These are phyloP conservation scores for Eriosoma lanigerum DNA, from an alignment of 1,140 invertebrate genomes.

Conservation along the genomic window DNA sequence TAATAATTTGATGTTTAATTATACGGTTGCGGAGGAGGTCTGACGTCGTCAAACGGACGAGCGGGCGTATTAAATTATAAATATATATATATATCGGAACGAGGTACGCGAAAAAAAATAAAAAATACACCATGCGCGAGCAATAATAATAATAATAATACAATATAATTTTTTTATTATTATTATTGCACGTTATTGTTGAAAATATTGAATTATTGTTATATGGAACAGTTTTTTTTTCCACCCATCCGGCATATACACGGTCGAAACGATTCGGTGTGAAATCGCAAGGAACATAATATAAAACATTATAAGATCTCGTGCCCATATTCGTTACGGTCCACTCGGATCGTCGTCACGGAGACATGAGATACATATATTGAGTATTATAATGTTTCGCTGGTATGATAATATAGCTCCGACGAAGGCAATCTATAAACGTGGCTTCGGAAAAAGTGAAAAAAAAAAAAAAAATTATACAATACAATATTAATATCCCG, in stretches of 20 bases:
- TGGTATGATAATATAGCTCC: no score
- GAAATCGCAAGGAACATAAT: slow-evolving; percentile 5
- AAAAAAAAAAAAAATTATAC: no score
- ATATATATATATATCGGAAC: no score
- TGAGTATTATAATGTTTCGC: background rate
- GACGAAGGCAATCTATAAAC: no score
- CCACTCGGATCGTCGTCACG: slow-evolving; percentile 7
- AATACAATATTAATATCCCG: background rate
- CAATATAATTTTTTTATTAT: slow-evolving; percentile 24
- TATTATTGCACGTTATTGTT: background rate
- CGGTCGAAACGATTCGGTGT: slow-evolving; percentile 2
- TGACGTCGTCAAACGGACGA: background rate
- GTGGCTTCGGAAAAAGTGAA: background rate
- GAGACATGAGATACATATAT: background rate
- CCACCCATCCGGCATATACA: background rate
- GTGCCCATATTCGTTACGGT: slow-evolving; percentile 39
- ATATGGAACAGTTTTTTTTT: slow-evolving; percentile 27
- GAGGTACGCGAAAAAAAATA: background rate
- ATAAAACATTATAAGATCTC: background rate
- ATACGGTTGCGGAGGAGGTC: slow-evolving; percentile 42
- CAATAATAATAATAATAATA: slow-evolving; percentile 30
- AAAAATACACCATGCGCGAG: background rate
- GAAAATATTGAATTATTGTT: slow-evolving; percentile 29
- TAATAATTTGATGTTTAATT: slow-evolving; percentile 48
- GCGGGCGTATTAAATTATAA: no score